phyloP scores from a whole-genome alignment of 1,140 invertebrate genomes.

The Meloidogyne hapla region DNA sequence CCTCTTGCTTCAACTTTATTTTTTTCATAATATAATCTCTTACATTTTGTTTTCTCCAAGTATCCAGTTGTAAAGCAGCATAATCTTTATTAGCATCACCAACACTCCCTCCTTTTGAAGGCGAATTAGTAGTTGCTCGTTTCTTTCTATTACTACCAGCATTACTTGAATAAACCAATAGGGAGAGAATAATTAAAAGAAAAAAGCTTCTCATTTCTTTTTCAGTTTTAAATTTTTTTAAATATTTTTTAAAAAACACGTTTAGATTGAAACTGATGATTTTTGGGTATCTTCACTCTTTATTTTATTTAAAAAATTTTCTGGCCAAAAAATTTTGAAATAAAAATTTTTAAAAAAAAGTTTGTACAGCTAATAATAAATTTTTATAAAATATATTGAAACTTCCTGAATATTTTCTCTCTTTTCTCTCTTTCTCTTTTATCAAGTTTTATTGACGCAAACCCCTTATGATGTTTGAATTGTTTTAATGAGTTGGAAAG shows the following conservation, averaged over 20 bases:
- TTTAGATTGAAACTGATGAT: neutral
- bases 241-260: neutral
- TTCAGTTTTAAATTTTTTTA: neutral
- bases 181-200: neutral
- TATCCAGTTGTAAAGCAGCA: constrained; percentile 2
- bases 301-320: constrained; percentile 2
- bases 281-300: neutral
- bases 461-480: neutral
- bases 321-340: neutral
- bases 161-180: neutral
- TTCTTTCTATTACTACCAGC: neutral
- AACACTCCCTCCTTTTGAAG: too few relatives aligned
- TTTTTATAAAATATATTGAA: too few relatives aligned
- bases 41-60: neutral
- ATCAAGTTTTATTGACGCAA: neutral
- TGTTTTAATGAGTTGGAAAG: neutral
- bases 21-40: neutral
- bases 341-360: neutral
- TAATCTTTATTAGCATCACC: neutral
- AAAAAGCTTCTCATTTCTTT: neutral
- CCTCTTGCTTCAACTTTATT: too few relatives aligned
- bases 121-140: too few relatives aligned
- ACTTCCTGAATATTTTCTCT: too few relatives aligned
- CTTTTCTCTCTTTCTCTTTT: too few relatives aligned
- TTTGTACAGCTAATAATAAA: neutral